Conservation (phyloP, 2,113 vertebrate genomes). For the Ailuropoda melanoleuca region DNA sequence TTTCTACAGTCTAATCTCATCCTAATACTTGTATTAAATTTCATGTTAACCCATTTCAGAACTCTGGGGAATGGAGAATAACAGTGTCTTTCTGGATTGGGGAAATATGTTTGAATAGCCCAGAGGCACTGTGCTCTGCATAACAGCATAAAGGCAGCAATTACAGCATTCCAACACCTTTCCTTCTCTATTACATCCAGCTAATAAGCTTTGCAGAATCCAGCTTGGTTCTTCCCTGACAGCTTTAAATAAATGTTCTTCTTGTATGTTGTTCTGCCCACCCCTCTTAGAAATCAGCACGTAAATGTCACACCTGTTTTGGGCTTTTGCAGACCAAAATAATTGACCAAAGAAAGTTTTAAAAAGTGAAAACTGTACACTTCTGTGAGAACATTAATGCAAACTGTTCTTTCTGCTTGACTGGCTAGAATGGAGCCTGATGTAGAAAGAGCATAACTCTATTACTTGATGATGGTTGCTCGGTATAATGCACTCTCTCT, state of each 20-base stretch:
- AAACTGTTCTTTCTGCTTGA: slow-evolving; percentile 74
- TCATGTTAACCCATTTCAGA: slow-evolving; percentile 15
- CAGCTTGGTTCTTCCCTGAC: slow-evolving; percentile 10
- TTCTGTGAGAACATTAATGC: slow-evolving; percentile 67
- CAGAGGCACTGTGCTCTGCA: slow-evolving; percentile 39
- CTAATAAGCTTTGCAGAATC: slow-evolving; percentile 53
- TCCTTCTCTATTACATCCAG: slow-evolving; percentile 47
- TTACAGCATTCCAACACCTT: not conserved
- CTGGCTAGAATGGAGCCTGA: slow-evolving; percentile 54
- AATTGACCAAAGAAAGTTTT: slow-evolving; percentile 59
- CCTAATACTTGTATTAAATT: slow-evolving; percentile 61
- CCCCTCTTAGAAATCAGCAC: not conserved
- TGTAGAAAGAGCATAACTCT: slow-evolving; percentile 66
- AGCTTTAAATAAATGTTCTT: not conserved
- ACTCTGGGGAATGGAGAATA: slow-evolving; percentile 44
- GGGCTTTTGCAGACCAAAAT: slow-evolving; percentile 33
- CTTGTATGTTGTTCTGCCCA: not conserved
- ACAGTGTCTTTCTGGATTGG: slow-evolving; percentile 35
- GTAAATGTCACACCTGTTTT: slow-evolving; percentile 35
- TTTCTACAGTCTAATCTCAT: slow-evolving; percentile 45
- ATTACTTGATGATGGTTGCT: slow-evolving; percentile 69
- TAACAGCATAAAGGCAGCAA: slow-evolving; percentile 26
- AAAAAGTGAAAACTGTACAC: slow-evolving; percentile 26
- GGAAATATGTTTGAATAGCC: slow-evolving; percentile 65
- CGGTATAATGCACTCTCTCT: slow-evolving; percentile 73